These are phyloP conservation scores for Meandrina meandrites DNA, from an alignment of 92 coral and sea anemone species.

Conservation along the genomic window DNA sequence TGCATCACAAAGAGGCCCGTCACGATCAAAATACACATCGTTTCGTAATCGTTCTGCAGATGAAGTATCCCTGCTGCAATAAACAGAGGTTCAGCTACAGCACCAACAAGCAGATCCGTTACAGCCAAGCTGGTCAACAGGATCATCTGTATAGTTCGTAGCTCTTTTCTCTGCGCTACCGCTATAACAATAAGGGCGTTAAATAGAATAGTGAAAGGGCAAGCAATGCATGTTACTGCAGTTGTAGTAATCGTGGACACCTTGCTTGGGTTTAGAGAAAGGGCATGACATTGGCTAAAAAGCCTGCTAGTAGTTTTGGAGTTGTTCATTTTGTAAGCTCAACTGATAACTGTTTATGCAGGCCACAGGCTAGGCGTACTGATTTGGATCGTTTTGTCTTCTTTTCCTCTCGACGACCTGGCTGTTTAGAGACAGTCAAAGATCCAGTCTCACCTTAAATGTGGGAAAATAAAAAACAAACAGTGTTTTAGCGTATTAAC, in stretches of 20 bases:
- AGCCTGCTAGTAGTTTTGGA: no score
- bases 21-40: background rate
- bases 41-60: background rate
- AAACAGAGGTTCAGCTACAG: background rate
- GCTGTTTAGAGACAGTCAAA: no score
- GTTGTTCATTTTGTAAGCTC: no score
- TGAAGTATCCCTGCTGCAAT: background rate
- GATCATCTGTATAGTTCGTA: background rate
- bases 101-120: slow-evolving; percentile 5
- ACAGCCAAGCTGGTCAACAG: slow-evolving; percentile 4
- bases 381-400: no score
- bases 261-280: background rate
- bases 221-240: background rate
- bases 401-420: no score
- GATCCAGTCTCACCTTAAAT: no score
- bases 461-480: no score
- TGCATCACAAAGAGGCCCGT: background rate
- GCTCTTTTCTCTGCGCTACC: background rate
- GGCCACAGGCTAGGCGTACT: no score
- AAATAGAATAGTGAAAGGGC: background rate
- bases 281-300: background rate
- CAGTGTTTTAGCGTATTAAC: no score
- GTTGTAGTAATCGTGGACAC: background rate
- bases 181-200: background rate
- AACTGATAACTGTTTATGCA: no score